Percentiles rank a stretch among this genome's conserved stretches.
phyloP scores from a whole-genome alignment of 2,888 invertebrate species.

The Mylabris sibirica region DNA sequence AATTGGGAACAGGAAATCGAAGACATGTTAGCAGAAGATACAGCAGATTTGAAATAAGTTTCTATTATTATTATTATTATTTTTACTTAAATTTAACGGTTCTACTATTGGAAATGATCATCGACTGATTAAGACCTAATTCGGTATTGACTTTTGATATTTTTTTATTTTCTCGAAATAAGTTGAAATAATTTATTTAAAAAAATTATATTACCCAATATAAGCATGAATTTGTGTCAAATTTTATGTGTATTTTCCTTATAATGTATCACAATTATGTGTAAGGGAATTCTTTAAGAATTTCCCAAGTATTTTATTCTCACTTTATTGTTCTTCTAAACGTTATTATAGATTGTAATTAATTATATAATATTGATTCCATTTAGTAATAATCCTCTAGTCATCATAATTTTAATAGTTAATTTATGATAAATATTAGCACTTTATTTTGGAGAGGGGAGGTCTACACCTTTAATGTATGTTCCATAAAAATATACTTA shows the following conservation, averaged over 20 bases:
- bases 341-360: neutral
- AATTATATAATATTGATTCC: conserved; percentile 24
- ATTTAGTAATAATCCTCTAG: conserved; percentile 32
- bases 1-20: conserved; percentile 61
- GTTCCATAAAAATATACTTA: conserved; percentile 32
- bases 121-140: conserved; percentile 26
- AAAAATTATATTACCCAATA: too few species aligned
- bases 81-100: conserved; percentile 17
- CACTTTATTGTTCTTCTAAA: neutral
- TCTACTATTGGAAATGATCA: neutral
- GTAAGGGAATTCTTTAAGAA: too few species aligned
- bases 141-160: too few species aligned
- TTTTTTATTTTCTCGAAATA: conserved; percentile 1
- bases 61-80: conserved; percentile 20
- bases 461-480: conserved; percentile 39
- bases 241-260: conserved; percentile 13
- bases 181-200: too few species aligned
- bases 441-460: conserved; percentile 13
- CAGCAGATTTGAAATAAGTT: conserved; percentile 56
- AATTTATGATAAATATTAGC: conserved; percentile 36
- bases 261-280: neutral
- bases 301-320: neutral
- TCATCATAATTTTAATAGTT: conserved; percentile 30
- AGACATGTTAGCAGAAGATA: conserved; percentile 57
- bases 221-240: conserved; percentile 26